Evolutionary conservation across 2,113 vertebrate genomes (phyloP).

Genomic region (Saguinus imperator): DNA sequence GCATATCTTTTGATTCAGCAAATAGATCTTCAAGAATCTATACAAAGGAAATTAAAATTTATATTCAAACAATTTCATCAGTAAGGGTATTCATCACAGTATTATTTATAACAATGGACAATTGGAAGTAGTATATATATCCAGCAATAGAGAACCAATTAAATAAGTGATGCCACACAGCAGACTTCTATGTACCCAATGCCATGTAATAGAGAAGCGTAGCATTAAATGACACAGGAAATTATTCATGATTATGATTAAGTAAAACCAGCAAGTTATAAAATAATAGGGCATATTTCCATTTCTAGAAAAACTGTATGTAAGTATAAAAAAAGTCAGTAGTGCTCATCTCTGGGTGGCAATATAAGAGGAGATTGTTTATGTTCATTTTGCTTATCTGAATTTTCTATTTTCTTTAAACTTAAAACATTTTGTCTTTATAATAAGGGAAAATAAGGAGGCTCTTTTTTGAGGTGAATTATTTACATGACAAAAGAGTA

Average conservation of each 20-base stretch:
- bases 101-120: slow-evolving; percentile 2
- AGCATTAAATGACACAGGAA: background rate
- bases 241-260: background rate
- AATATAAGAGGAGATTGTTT: background rate
- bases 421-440: slow-evolving; percentile 5
- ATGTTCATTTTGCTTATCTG: slow-evolving; percentile 19
- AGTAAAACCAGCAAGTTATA: background rate
- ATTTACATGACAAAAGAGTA: background rate
- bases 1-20: slow-evolving; percentile 28
- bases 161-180: background rate
- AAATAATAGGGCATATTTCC: background rate
- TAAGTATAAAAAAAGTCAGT: background rate
- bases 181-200: background rate
- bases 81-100: background rate
- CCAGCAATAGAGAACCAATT: background rate
- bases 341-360: background rate
- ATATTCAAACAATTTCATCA: slow-evolving; percentile 29
- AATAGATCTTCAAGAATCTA: slow-evolving; percentile 15
- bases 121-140: background rate
- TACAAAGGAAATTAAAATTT: slow-evolving; percentile 18
- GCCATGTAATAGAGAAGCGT: background rate
- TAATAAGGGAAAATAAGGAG: background rate
- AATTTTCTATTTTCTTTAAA: slow-evolving; percentile 15
- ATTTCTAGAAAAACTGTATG: background rate
- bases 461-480: background rate